Conservation (phyloP, 2,888 invertebrate species). For the Scrobipalpa atriplicella region DNA sequence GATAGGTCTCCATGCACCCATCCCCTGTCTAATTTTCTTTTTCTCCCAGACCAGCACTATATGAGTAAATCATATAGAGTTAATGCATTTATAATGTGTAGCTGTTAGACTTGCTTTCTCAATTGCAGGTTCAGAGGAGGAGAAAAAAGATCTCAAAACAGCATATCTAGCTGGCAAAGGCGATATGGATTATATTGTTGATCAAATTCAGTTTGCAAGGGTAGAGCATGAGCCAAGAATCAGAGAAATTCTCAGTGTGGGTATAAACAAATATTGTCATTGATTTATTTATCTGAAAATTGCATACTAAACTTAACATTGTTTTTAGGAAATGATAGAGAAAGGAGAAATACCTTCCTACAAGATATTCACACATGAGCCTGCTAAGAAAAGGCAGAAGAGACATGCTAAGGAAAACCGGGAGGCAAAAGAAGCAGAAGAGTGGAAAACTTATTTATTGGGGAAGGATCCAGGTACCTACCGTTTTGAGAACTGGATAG, state of each 20-base stretch:
- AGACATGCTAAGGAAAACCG: constrained; percentile 87
- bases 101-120: no score
- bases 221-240: constrained; percentile 92
- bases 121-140: constrained; percentile 89
- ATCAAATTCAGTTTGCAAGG: constrained; percentile 90
- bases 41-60: no score
- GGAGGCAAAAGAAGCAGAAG: constrained; percentile 87
- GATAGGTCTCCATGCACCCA: no score
- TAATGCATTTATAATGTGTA: background rate
- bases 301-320: background rate
- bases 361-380: constrained; percentile 91
- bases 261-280: constrained; percentile 35
- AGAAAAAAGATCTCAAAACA: constrained; percentile 90
- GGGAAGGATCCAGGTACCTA: constrained; percentile 54
- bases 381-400: constrained; percentile 85
- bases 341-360: constrained; percentile 89
- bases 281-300: background rate
- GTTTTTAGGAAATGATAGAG: constrained; percentile 85
- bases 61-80: no score
- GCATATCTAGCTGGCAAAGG: constrained; percentile 93
- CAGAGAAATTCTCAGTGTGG: constrained; percentile 83
- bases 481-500: no score
- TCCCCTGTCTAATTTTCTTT: background rate
- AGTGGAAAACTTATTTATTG: constrained; percentile 73
- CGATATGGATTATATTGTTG: constrained; percentile 93